Evolutionary conservation across 2,888 invertebrate genomes (phyloP), one percentile per base, ranked within the genome.

Genomic region (Dasysyrphus albostriatus): DNA sequence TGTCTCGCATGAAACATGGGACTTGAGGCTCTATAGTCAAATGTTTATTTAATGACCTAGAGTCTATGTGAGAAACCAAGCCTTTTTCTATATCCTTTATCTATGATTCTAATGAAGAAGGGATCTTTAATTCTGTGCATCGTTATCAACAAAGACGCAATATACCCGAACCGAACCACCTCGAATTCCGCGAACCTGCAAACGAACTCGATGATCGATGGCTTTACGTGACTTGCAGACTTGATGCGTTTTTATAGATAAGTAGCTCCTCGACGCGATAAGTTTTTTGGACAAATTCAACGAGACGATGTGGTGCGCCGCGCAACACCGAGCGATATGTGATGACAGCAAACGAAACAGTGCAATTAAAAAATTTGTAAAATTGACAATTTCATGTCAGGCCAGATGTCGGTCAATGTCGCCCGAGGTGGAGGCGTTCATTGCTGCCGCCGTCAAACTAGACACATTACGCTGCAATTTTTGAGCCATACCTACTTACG

Each of bases 371-470:
- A 87, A 76, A 75, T 78, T 87, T 78, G 87, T 87, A 74, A 74
- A 87, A 78, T 75, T 83, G 83, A 83, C 78, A 83, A 83, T 83
- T 82, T 87, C 83, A 79, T 87, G 87, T 87, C 83, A 56, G 78
- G 65, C 65, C 39, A 74, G 87, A 87, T 87, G 87, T 87, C 87
- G 87, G 87, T 87, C 87, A 87, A 87, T 87, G 87, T 87, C 87
- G 67, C 51, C 37, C 19, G 65, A 61, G 61, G 78, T 51, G 65
- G 72, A 42, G 87, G 77, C 49, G 73, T 44, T 12, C 51, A 51
- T 51, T 37, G 16, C 37, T 34, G n/a, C 16, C 44, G 47, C 54
- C 58, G 59, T 24, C 24, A 51, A 42, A 73, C 73, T 77, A 76
- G 73, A 77, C 82, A 77, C 82, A 85, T 77, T 44, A 78, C 82